These are phyloP conservation scores for Meloidogyne exigua DNA, from an alignment of 1,140 invertebrate genomes.

Conservation along the genomic window DNA sequence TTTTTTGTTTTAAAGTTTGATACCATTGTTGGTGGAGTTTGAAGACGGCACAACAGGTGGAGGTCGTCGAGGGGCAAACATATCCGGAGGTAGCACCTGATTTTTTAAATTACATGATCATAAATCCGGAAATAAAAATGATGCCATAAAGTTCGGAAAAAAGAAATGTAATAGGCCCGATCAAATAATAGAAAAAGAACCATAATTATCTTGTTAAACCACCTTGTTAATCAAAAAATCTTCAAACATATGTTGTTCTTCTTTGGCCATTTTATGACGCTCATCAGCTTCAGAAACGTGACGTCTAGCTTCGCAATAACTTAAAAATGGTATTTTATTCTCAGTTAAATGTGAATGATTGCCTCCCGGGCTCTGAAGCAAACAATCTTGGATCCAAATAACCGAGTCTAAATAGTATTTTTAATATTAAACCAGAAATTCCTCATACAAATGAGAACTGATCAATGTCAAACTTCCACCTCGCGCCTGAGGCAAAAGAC, in stretches of 20 bases:
- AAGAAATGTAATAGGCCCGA: too few relatives aligned
- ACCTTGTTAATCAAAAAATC: constrained; percentile 28
- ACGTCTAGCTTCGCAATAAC: constrained; percentile 13
- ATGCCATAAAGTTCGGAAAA: too few relatives aligned
- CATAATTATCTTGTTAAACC: neutral
- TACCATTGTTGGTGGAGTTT: neutral
- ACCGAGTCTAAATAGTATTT: neutral
- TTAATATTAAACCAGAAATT: neutral
- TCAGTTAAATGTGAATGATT: neutral
- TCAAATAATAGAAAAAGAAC: neutral
- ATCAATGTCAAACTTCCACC: neutral
- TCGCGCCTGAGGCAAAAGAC: constrained; percentile 7
- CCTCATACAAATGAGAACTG: neutral
- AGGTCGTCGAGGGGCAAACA: neutral
- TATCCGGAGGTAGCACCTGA: neutral
- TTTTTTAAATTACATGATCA: neutral
- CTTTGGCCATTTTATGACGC: constrained; percentile 10
- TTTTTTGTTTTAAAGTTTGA: neutral
- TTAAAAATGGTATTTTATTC: neutral
- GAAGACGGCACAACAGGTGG: neutral
- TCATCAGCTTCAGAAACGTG: constrained; percentile 18
- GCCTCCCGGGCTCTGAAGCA: constrained; percentile 7
- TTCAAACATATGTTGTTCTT: constrained; percentile 28
- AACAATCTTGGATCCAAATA: constrained; percentile 16
- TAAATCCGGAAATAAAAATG: too few relatives aligned